phyloP scores from a whole-genome alignment of 2,113 vertebrate species.

The Ctenodactylus gundi region DNA sequence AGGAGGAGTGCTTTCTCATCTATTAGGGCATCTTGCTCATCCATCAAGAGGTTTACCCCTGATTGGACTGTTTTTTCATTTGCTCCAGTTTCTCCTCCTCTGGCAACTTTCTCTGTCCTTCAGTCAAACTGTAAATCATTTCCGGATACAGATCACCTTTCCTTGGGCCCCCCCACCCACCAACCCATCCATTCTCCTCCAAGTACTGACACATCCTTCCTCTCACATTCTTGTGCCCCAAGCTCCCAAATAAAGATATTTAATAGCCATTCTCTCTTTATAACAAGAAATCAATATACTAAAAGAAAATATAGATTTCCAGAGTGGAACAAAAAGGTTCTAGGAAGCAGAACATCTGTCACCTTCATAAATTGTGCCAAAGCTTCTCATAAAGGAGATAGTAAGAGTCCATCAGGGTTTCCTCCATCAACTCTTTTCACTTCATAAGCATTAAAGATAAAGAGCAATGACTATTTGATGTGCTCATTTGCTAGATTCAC shows the following conservation, averaged over 20 bases:
- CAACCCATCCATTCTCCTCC: neutral
- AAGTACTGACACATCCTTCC: neutral
- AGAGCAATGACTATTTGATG: slow-evolving; percentile 25
- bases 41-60: slow-evolving; percentile 41
- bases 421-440: slow-evolving; percentile 64
- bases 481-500: neutral
- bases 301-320: slow-evolving; percentile 64
- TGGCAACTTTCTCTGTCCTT: slow-evolving; percentile 10
- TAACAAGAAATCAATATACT: slow-evolving; percentile 58
- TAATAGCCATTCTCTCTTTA: neutral
- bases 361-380: slow-evolving; percentile 63
- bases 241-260: slow-evolving; percentile 62
- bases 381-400: slow-evolving; percentile 47
- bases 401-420: neutral
- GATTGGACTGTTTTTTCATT: slow-evolving; percentile 46
- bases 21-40: slow-evolving; percentile 6
- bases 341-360: slow-evolving; percentile 65
- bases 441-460: slow-evolving; percentile 66
- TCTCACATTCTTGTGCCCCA: neutral
- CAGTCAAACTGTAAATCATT: neutral
- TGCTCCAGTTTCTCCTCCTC: neutral
- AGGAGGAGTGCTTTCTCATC: slow-evolving; percentile 47
- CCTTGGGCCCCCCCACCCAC: neutral
- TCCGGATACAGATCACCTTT: neutral
- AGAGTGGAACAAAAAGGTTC: slow-evolving; percentile 25